Base-by-base conservation (phyloP, 2,113 vertebrate genomes). In the Cyprinodon brontotheroides region DNA sequence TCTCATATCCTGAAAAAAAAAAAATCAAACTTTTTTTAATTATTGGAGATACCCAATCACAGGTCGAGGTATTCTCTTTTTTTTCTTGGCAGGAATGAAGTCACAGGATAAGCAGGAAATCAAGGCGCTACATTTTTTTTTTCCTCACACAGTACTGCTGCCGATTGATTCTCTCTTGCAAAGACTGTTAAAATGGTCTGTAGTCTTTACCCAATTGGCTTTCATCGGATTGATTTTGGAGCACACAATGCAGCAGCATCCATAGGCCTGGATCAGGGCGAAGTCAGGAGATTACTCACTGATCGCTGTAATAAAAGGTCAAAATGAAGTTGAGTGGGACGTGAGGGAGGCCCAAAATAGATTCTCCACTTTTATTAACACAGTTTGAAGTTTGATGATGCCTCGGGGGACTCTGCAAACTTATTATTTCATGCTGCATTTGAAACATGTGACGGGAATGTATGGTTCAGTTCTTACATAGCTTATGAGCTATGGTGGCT, bases 401-500 rank as follows among this genome's bases (percentile, higher is more conserved):
- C 89, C 82, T 77, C 75, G 10, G 87, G 86, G 90, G 77, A 74
- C 69, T 72, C 61, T 0, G 38, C 61, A 78, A 82, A 88, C 80
- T 74, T 90, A 85, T 89, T 84, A 89, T 89, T 86, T 92, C 82
- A 92, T 84, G 78, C 90, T 62, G 81, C 82, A 79, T 87, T 89
- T 80, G 66, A 86, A 90, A 82, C 79, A 81, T 86, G 89, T 84
- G 89, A 91, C 68, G 38, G 74, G 66, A 86, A 86, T 85, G 79
- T 87, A 84, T 84, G 83, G 80, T 84, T 89, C 74, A 84, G 78
- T 90, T 87, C 78, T 84, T 87, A 74, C 84, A 88, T 89, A 84
- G 84, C 78, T 90, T 79, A 87, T 78, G 80, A 86, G 81, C 81
- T 65, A 61, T 72, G 79, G 59, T 76, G 63, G 84, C 80, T 63